Base-by-base conservation (phyloP, 2,888 invertebrate species). In the Cinara cedri region DNA sequence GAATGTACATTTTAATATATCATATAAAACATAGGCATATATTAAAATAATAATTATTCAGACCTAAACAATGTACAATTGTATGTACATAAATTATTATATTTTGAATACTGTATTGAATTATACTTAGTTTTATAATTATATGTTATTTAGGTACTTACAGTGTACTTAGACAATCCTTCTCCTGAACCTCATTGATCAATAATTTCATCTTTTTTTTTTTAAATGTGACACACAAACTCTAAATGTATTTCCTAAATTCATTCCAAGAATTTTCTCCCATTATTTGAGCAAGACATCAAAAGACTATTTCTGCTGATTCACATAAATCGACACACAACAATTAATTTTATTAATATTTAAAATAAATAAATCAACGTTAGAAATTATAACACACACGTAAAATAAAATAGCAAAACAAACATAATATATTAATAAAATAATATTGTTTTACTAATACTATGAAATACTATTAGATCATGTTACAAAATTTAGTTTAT, bases 91-190 rank as follows among this genome's bases (percentile, higher is more conserved):
- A 49, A 49, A 49, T 49, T 14, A 49, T 49, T 14, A 51, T 51
- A 16, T n/a, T 16, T n/a, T 51, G n/a, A n/a, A 8, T n/a, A n/a
- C 9, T 51, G 51, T 51, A 51, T 51, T 51, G 1, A n/a, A 51
- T 51, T 51, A 51, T 51, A 51, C 16, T 49, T 49, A 49, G n/a
- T n/a, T n/a, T n/a, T n/a, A n/a, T n/a, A n/a, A n/a, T n/a, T n/a
- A n/a, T n/a, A n/a, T 51, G 16, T 51, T 51, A 51, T 51, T n/a
- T 51, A 51, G n/a, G 51, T 51, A 51, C 51, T 51, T 51, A 51
- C 51, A 51, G 1, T n/a, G 51, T n/a, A 51, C 51, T 51, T 51
- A 8, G 51, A 51, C 16, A n/a, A 1, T 51, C 51, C 51, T 51
- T n/a, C 16, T 51, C n/a, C 8, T 9, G n/a, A 51, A n/a, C 16